Evolutionary conservation across 2,797 vertebrate species (phyloP).

Genomic region (Dendrocincla fuliginosa): DNA sequence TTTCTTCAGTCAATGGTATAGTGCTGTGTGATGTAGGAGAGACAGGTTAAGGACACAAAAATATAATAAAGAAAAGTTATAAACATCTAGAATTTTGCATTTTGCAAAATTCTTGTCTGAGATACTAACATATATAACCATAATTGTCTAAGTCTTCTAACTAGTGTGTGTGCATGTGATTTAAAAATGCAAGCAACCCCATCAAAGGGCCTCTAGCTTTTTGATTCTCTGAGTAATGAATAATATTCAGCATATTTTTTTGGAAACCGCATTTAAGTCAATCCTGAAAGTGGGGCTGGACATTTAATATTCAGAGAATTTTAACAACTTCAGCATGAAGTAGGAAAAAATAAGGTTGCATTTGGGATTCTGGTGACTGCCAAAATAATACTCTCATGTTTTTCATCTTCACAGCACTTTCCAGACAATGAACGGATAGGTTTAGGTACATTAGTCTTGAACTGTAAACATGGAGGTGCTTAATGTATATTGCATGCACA

Average conservation of each 20-base stretch:
- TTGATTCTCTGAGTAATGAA: constrained; percentile 64
- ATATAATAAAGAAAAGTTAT: not conserved
- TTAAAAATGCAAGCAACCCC: constrained; percentile 51
- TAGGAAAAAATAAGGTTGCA: constrained; percentile 5
- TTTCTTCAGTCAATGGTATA: not conserved
- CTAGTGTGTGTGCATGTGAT: constrained; percentile 35
- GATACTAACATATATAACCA: not conserved
- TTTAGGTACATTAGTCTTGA: not conserved
- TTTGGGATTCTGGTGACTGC: not conserved
- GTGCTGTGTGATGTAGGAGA: not conserved
- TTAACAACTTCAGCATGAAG: constrained; percentile 67
- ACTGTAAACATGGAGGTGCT: not conserved
- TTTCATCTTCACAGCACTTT: not conserved
- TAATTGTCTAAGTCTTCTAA: not conserved
- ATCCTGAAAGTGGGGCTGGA: constrained; percentile 66
- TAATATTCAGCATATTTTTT: constrained; percentile 77
- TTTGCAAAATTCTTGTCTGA: not conserved
- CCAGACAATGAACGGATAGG: accelerated
- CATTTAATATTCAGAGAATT: constrained; percentile 73
- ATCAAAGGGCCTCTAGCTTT: constrained; percentile 69
- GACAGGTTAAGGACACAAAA: not conserved
- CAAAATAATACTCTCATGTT: not conserved
- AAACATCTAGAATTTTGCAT: not conserved
- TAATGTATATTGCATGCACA: not conserved
- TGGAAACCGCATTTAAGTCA: constrained; percentile 69